Percentiles rank a stretch among this genome's conserved stretches.
Evolutionary conservation across 2,113 vertebrate genomes (phyloP).

Genomic region (Malurus cyaneus): DNA sequence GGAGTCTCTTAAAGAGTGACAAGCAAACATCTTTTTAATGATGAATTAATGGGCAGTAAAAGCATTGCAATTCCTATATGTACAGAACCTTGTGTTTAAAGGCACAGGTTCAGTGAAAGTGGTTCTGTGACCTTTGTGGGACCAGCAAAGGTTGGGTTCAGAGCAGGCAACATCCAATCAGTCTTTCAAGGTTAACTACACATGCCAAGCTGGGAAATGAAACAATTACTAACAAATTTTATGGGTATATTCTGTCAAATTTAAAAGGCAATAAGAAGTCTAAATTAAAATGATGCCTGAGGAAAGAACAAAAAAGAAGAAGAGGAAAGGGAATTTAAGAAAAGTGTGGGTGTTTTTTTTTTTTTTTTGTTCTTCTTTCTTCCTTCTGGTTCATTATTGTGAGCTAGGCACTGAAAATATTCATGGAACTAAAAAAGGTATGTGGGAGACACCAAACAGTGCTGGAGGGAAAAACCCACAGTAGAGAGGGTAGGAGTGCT

Average conservation of each 20-base stretch:
- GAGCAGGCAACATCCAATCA: slow-evolving; percentile 60
- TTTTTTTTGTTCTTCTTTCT: neutral
- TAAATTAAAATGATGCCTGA: slow-evolving; percentile 71
- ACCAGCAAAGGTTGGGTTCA: slow-evolving; percentile 75
- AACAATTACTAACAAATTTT: slow-evolving; percentile 81
- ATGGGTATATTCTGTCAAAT: slow-evolving; percentile 77
- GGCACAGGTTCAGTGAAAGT: slow-evolving; percentile 54
- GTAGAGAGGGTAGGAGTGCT: neutral
- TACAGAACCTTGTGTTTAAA: slow-evolving; percentile 68
- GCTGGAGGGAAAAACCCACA: neutral
- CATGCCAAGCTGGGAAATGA: slow-evolving; percentile 78
- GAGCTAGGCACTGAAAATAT: neutral
- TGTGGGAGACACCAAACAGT: neutral
- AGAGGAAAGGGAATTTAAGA: neutral
- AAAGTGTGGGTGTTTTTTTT: neutral
- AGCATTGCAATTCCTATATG: slow-evolving; percentile 63
- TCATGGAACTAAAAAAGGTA: neutral
- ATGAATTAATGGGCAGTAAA: slow-evolving; percentile 75
- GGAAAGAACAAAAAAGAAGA: slow-evolving; percentile 9
- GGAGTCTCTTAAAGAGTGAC: slow-evolving; percentile 52
- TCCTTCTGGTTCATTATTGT: neutral
- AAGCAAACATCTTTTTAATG: slow-evolving; percentile 74
- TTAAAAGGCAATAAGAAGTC: slow-evolving; percentile 74
- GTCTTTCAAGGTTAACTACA: slow-evolving; percentile 82
- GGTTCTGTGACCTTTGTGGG: slow-evolving; percentile 72